Conservation (phyloP, 2,113 vertebrate species). For the Pan paniscus region DNA sequence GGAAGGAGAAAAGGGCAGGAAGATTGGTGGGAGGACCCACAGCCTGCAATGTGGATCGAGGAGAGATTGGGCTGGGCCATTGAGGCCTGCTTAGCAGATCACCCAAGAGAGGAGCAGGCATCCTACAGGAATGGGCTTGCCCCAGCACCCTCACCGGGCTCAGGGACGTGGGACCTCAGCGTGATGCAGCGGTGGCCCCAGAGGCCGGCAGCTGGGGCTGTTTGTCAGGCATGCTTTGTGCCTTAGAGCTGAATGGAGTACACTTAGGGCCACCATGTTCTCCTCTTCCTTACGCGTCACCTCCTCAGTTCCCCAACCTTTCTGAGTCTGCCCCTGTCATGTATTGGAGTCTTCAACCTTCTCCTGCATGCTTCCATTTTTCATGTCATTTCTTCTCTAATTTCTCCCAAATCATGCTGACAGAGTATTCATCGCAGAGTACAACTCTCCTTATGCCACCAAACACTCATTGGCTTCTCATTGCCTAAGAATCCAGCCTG, state of each 20-base stretch:
- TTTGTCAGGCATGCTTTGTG: background rate
- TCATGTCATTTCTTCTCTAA: too few relatives aligned
- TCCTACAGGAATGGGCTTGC: background rate
- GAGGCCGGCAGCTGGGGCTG: rapidly evolving
- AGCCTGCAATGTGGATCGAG: background rate
- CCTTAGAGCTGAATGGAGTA: rapidly evolving
- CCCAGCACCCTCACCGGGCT: rapidly evolving
- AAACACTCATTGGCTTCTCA: background rate
- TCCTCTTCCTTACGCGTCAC: background rate
- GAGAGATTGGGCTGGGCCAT: background rate
- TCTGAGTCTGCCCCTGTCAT: background rate
- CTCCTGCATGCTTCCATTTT: background rate
- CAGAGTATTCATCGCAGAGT: background rate
- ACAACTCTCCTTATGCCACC: background rate
- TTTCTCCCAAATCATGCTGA: too few relatives aligned
- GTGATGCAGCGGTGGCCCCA: rapidly evolving
- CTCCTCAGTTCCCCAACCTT: background rate
- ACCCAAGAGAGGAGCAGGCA: too few relatives aligned
- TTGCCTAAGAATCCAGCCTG: background rate
- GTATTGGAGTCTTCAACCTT: background rate
- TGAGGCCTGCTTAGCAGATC: background rate
- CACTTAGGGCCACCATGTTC: background rate
- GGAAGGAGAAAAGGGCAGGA: background rate
- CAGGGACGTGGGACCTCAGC: background rate
- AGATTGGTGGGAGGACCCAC: background rate